Percentiles rank a stretch among this genome's conserved stretches.
Evolutionary conservation across 1,140 invertebrate species (phyloP).

Genomic region (Wiebesia pumilae): DNA sequence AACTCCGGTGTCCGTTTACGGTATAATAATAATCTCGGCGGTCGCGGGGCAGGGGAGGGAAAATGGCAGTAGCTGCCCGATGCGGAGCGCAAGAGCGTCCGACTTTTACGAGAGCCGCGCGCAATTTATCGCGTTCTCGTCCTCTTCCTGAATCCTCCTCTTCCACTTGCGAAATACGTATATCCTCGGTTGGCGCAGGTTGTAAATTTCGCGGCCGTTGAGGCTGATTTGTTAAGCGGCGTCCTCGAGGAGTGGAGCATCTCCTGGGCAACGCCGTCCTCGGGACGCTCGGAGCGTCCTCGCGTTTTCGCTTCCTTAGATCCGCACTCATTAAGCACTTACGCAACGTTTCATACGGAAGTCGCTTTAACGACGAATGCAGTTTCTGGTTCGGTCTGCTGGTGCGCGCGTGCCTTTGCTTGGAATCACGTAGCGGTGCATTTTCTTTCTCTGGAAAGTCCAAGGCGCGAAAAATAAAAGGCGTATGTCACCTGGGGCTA

Average conservation of each 20-base stretch:
- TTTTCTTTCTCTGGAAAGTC: too few species aligned
- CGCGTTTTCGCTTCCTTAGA: too few species aligned
- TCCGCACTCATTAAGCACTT: background rate
- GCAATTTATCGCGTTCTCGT: conserved; percentile 40
- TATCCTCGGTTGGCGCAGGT: conserved; percentile 2
- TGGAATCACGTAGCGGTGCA: too few species aligned
- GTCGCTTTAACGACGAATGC: too few species aligned
- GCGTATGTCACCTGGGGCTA: too few species aligned
- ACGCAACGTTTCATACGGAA: background rate
- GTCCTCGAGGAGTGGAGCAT: background rate
- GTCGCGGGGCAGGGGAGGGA: background rate
- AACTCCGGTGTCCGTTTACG: background rate
- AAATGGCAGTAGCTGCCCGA: background rate
- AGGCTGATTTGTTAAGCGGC: conserved; percentile 23
- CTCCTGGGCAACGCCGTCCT: background rate
- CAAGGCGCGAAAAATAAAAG: too few species aligned
- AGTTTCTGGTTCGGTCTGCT: too few species aligned
- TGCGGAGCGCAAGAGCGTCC: too few species aligned
- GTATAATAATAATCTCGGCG: background rate
- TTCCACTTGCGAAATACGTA: conserved; percentile 5
- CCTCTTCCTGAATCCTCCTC: conserved; percentile 36
- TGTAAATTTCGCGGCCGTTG: conserved; percentile 31
- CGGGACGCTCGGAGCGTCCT: background rate
- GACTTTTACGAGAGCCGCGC: conserved; percentile 43
- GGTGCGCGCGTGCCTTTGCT: too few species aligned